Base-by-base conservation (phyloP, 2,888 invertebrate species). In the Caenorhabditis auriculariae region DNA sequence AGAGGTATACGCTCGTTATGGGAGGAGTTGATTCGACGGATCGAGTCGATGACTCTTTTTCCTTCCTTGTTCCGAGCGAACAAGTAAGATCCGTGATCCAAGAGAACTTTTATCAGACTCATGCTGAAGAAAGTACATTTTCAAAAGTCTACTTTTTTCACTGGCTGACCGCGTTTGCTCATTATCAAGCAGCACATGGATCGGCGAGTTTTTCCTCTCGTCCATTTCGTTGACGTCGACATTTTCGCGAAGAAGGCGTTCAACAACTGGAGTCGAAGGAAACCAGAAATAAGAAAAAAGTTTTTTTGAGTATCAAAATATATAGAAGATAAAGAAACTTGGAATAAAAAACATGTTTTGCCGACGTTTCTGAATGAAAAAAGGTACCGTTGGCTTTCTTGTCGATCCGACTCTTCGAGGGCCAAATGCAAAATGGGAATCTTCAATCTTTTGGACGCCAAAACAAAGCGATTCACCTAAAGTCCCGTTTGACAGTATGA, bases 161-260 rank as follows among this genome's bases (percentile, higher is more conserved):
- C n/a, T n/a, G n/a, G n/a, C n/a, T n/a, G n/a, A n/a, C n/a, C n/a
- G n/a, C 7, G 54, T 44, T 19, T 27, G 28, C 42, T 48, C 26
- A 26, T 54, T 58, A n/a, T 50, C 24, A 15, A 76, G 54, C 26
- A 75, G 48, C 2, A 67, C 27, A 42, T 76, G 76, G 29, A 76
- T 41, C 2, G 75, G 64, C 12, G 71, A 72, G 38, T 70, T 62
- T 9, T 68, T 61, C 6, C 51, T 41, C 12, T 53, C 49, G 50
- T 74, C 70, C 15, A 29, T 28, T 27, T 45, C 45, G 26, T 56
- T 51, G 17, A 66, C 55, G 37, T 64, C 62, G 2, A 64, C 58
- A 19, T 67, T 69, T 3, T 60, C 48, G 4, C 60, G 52, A 4
- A 76, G 47, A 6, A 76, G 49, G 7, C 48, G 42, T 17, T 59